These are phyloP conservation scores for Coracopsis vasa DNA, from an alignment of 2,113 vertebrate genomes.

Conservation along the genomic window DNA sequence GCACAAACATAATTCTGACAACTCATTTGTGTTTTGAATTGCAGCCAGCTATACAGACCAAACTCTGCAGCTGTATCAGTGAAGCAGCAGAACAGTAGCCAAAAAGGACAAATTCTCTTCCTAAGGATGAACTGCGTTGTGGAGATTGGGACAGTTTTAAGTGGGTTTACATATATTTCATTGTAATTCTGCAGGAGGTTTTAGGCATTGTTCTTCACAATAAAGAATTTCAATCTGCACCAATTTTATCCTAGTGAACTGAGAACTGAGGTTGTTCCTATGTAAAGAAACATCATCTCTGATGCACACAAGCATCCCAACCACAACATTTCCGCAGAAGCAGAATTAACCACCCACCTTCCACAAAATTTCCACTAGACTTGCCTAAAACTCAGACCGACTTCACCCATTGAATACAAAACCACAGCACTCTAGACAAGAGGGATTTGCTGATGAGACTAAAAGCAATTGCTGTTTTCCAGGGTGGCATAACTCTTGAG, in stretches of 20 bases:
- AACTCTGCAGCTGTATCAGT: background rate
- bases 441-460: background rate
- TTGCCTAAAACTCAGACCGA: background rate
- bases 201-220: background rate
- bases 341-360: background rate
- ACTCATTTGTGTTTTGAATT: background rate
- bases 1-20: background rate
- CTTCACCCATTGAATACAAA: background rate
- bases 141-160: background rate
- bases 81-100: background rate
- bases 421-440: background rate
- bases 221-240: background rate
- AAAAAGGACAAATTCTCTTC: background rate
- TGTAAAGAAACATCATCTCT: fast-evolving
- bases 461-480: background rate
- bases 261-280: background rate
- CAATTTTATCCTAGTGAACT: background rate
- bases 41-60: background rate
- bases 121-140: background rate
- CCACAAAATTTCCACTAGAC: background rate
- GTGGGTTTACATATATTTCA: background rate
- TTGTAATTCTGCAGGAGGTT: background rate
- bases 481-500: background rate
- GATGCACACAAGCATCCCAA: background rate
- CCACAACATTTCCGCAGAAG: background rate